Percentiles rank a stretch among this genome's conserved stretches.
These are phyloP conservation scores for Porites rus DNA, from an alignment of 92 coral and sea anemone genomes.

Conservation along the genomic window DNA sequence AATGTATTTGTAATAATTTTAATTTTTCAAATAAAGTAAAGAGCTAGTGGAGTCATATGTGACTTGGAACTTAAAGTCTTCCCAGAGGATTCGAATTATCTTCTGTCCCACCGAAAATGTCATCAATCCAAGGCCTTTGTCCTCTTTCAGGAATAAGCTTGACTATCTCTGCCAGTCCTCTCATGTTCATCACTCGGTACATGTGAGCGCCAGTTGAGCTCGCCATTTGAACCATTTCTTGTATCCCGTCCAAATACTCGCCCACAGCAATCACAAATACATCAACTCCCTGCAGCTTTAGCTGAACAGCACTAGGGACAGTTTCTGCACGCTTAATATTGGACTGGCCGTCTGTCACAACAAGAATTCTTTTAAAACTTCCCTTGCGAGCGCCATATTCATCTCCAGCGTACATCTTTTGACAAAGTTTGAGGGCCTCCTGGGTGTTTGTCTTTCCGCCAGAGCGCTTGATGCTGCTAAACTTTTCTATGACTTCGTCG, in stretches of 20 bases:
- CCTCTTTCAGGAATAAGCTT: slow-evolving; percentile 73
- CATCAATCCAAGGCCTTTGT: slow-evolving; percentile 38
- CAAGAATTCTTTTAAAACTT: slow-evolving; percentile 72
- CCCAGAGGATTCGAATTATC: slow-evolving; percentile 21
- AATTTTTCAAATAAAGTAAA: background rate
- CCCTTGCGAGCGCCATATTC: slow-evolving; percentile 68
- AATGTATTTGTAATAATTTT: background rate
- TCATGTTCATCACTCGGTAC: slow-evolving; percentile 83
- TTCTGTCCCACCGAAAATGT: slow-evolving; percentile 13
- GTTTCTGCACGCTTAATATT: slow-evolving; percentile 72
- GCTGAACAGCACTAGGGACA: slow-evolving; percentile 63
- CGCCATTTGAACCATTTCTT: slow-evolving; percentile 82
- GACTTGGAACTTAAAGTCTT: slow-evolving; percentile 1
- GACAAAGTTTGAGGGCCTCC: slow-evolving; percentile 76
- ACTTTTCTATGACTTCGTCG: slow-evolving; percentile 49
- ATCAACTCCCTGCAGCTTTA: slow-evolving; percentile 73
- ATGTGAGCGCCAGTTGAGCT: slow-evolving; percentile 83
- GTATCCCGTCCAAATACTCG: slow-evolving; percentile 78
- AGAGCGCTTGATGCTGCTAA: slow-evolving; percentile 65
- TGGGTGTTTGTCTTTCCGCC: slow-evolving; percentile 96
- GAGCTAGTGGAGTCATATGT: background rate
- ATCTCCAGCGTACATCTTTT: slow-evolving; percentile 45
- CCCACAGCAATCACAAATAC: slow-evolving; percentile 93
- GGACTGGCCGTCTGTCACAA: slow-evolving; percentile 90
- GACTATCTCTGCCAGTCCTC: slow-evolving; percentile 72